Percentiles rank a stretch among this genome's conserved stretches.
Evolutionary conservation across 2,113 vertebrate species (phyloP).

Genomic region (Aythya baeri): DNA sequence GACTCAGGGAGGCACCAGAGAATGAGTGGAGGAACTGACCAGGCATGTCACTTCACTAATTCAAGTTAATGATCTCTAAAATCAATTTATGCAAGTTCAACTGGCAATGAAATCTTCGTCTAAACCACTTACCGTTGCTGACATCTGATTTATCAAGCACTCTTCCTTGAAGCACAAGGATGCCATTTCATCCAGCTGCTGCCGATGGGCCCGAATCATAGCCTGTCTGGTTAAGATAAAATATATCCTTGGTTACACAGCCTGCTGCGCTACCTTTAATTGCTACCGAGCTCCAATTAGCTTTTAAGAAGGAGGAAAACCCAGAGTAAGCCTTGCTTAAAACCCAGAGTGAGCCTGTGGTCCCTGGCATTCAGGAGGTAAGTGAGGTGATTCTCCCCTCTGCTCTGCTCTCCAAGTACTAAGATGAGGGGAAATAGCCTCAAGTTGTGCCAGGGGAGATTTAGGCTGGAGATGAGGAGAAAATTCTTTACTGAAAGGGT

Average conservation of each 20-base stretch:
- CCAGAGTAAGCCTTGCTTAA: neutral
- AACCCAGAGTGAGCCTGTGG: neutral
- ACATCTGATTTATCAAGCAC: slow-evolving; percentile 79
- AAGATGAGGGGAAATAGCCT: too few relatives aligned
- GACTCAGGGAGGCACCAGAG: neutral
- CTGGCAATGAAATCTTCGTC: fast-evolving
- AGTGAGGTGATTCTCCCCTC: too few relatives aligned
- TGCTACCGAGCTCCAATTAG: neutral
- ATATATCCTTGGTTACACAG: neutral
- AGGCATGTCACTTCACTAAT: neutral
- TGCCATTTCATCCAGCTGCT: slow-evolving; percentile 86
- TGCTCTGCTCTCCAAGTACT: too few relatives aligned
- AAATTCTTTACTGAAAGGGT: too few relatives aligned
- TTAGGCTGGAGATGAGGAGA: too few relatives aligned
- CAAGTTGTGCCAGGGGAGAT: too few relatives aligned
- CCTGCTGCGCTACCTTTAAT: neutral
- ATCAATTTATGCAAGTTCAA: neutral
- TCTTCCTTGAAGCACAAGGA: slow-evolving; percentile 81
- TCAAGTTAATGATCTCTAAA: neutral
- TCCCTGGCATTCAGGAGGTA: neutral
- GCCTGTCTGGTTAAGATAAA: slow-evolving; percentile 72
- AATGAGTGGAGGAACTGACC: neutral
- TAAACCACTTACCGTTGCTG: slow-evolving; percentile 77
- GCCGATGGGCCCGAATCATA: slow-evolving; percentile 80
- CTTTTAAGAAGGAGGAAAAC: neutral